These are phyloP conservation scores for Chrysogorgia sp. DNA, from an alignment of 92 coral and sea anemone genomes.

Conservation along the genomic window DNA sequence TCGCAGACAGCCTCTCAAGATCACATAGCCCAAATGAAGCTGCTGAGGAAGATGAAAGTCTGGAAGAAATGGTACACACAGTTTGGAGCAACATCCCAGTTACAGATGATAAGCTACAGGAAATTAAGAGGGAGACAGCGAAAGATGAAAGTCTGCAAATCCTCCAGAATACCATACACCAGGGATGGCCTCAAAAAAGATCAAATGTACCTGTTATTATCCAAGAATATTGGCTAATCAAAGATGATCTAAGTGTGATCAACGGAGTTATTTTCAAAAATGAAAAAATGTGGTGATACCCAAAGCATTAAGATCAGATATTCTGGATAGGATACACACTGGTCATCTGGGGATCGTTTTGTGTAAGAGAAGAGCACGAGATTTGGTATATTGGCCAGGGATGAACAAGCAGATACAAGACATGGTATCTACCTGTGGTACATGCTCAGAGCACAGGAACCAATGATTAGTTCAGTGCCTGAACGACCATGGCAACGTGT, in stretches of 20 bases:
- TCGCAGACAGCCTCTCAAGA: constrained; percentile 60
- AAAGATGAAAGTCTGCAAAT: too few species aligned
- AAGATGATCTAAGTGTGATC: constrained; percentile 57
- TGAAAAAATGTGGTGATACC: constrained; percentile 18
- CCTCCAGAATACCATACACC: too few species aligned
- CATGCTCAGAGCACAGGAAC: constrained; percentile 7
- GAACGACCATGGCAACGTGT: constrained; percentile 32
- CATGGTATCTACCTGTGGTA: not conserved
- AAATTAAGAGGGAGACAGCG: too few species aligned
- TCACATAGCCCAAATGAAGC: constrained; percentile 51
- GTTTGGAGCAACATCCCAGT: constrained; percentile 45
- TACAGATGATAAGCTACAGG: too few species aligned
- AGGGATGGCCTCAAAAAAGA: constrained; percentile 67
- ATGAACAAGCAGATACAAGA: constrained; percentile 28
- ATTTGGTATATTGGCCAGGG: constrained; percentile 30
- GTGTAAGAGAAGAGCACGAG: constrained; percentile 28
- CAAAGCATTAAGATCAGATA: not conserved
- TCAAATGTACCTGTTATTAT: constrained; percentile 37
- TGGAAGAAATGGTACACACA: constrained; percentile 47
- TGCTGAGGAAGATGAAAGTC: constrained; percentile 50
- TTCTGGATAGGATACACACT: not conserved
- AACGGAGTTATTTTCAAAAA: constrained; percentile 20
- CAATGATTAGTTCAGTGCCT: not conserved
- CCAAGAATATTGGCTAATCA: constrained; percentile 54
- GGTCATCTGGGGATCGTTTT: constrained; percentile 5